Conservation (phyloP, 2,113 vertebrate genomes). For the Osmerus eperlanus region DNA sequence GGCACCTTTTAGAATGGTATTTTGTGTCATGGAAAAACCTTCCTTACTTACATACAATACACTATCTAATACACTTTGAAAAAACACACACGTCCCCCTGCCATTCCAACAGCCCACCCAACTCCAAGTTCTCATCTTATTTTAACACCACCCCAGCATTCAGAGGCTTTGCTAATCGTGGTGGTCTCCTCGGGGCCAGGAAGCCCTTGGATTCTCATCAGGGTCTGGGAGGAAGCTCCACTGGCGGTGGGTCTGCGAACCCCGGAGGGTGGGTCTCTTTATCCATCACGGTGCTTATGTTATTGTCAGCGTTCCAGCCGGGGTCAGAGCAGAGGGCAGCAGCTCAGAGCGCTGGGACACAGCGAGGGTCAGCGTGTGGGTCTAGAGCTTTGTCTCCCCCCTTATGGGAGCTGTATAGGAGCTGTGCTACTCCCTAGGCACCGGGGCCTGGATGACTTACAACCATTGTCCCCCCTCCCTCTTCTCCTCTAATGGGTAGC, state of each 20-base stretch:
- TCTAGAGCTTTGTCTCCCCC: neutral
- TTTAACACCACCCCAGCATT: neutral
- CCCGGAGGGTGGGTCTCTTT: slow-evolving; percentile 26
- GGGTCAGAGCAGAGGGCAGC: slow-evolving; percentile 20
- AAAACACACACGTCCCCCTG: too few relatives aligned
- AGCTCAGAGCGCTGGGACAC: neutral
- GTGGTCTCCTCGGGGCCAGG: neutral
- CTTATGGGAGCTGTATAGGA: neutral
- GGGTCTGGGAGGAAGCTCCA: slow-evolving; percentile 11
- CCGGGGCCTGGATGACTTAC: slow-evolving; percentile 36
- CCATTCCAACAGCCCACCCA: neutral
- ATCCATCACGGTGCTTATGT: slow-evolving; percentile 23
- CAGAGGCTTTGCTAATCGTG: neutral
- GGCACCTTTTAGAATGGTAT: too few relatives aligned
- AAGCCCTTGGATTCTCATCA: neutral
- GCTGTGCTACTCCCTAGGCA: slow-evolving; percentile 4
- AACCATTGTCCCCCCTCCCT: slow-evolving; percentile 14
- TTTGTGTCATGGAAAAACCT: too few relatives aligned
- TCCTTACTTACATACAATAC: too few relatives aligned
- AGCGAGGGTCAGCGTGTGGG: neutral
- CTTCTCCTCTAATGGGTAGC: neutral
- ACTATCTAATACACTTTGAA: too few relatives aligned
- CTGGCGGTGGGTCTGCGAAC: slow-evolving; percentile 5
- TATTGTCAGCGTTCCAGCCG: slow-evolving; percentile 5
- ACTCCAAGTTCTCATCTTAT: neutral